Conservation (phyloP, 2,113 vertebrate species). For the Hydropotes inermis region DNA sequence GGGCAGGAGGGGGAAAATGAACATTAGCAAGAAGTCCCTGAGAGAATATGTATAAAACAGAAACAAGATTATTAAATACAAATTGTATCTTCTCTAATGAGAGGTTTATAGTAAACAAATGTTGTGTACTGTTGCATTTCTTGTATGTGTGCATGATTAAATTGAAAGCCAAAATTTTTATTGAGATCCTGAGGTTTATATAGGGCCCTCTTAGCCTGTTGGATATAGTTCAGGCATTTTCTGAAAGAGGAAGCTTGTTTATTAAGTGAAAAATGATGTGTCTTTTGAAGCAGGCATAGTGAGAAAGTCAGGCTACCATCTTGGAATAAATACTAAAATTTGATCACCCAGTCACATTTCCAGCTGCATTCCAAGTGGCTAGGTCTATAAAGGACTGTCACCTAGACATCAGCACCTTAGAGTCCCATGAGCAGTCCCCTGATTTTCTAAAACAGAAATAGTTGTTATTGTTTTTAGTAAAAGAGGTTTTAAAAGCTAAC, state of each 20-base stretch:
- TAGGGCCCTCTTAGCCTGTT: not conserved
- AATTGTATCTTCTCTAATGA: not conserved
- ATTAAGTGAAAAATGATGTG: conserved; percentile 34
- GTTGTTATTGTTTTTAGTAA: not conserved
- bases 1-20: not conserved
- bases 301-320: not conserved
- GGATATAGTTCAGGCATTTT: conserved; percentile 38
- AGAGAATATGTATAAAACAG: not conserved
- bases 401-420: not conserved
- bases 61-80: not conserved
- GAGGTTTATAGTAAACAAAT: not conserved
- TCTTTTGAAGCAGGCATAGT: conserved; percentile 26
- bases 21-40: not conserved
- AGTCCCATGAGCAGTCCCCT: not conserved
- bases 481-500: not conserved
- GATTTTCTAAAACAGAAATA: conserved; percentile 1
- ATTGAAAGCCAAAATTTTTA: conserved; percentile 11
- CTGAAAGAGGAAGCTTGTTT: conserved; percentile 29
- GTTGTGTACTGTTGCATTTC: not conserved
- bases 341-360: conserved; percentile 41
- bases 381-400: not conserved
- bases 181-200: conserved; percentile 16
- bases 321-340: conserved; percentile 12
- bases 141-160: not conserved
- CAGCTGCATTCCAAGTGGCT: conserved; percentile 42